A percentile compares a stretch with the other conserved stretches of the same genome.
These are phyloP conservation scores for Gastracanthus pulcherrimus DNA, from an alignment of 2,888 invertebrate species.

Conservation along the genomic window DNA sequence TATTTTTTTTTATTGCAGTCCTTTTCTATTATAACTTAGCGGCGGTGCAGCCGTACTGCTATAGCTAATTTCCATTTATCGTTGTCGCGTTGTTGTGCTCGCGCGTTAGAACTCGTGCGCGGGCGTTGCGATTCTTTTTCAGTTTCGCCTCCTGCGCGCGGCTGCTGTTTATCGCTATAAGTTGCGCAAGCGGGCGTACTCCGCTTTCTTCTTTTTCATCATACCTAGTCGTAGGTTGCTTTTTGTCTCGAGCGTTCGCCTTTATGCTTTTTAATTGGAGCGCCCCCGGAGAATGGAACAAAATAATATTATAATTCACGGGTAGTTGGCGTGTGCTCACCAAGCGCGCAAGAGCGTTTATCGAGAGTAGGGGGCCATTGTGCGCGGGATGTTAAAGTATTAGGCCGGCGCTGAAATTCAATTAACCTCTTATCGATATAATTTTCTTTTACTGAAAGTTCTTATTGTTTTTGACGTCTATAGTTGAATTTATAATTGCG, in stretches of 20 bases:
- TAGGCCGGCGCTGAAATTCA: neutral
- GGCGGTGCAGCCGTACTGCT: neutral
- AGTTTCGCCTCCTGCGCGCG: neutral
- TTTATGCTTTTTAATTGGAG: constrained; percentile 35
- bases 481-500: neutral
- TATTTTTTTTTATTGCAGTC: too few relatives aligned
- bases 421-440: constrained; percentile 14
- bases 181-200: neutral
- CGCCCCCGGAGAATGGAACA: neutral
- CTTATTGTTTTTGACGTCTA: neutral
- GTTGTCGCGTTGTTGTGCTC: neutral
- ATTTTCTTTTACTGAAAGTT: neutral
- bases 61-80: constrained; percentile 43
- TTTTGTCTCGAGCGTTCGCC: neutral
- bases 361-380: neutral
- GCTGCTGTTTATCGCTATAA: constrained; percentile 32
- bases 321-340: constrained; percentile 1
- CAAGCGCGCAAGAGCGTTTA: neutral
- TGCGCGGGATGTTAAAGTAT: neutral
- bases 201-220: neutral
- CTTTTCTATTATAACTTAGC: too few relatives aligned
- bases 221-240: neutral
- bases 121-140: neutral
- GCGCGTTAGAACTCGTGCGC: neutral
- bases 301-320: constrained; percentile 33